Evolutionary conservation across 2,888 invertebrate genomes (phyloP).

Genomic region (Catonia carolina): DNA sequence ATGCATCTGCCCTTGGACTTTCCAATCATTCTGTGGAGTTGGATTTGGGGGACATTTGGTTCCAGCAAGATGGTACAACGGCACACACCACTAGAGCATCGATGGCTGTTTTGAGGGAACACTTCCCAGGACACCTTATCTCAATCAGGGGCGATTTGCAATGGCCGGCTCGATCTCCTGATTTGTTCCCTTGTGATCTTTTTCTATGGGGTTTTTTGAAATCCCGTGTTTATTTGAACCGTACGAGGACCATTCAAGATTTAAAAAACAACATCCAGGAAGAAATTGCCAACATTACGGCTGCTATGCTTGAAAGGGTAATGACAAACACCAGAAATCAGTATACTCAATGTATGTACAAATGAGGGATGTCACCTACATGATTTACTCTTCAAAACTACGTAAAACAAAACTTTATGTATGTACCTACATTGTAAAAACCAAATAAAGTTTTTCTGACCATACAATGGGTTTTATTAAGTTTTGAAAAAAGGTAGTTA

Average conservation of each 20-base stretch:
- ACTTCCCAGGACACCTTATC: neutral
- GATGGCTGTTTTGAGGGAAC: neutral
- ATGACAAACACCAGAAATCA: too few species aligned
- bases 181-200: neutral
- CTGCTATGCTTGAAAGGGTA: neutral
- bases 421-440: too few species aligned
- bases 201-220: slow-evolving; percentile 9
- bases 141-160: neutral
- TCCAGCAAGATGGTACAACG: neutral
- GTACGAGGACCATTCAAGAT: neutral
- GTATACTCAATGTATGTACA: too few species aligned
- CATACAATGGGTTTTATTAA: too few species aligned
- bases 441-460: too few species aligned
- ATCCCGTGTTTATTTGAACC: slow-evolving; percentile 2
- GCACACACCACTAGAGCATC: neutral
- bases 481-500: too few species aligned
- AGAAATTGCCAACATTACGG: neutral
- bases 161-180: neutral
- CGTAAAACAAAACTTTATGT: too few species aligned
- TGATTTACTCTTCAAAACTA: too few species aligned
- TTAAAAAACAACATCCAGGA: slow-evolving; percentile 3
- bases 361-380: too few species aligned
- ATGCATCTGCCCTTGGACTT: neutral
- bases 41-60: neutral
- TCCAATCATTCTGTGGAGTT: neutral